Base-by-base conservation (phyloP, 2,888 invertebrate genomes). In the Caenorhabditis sp. region DNA sequence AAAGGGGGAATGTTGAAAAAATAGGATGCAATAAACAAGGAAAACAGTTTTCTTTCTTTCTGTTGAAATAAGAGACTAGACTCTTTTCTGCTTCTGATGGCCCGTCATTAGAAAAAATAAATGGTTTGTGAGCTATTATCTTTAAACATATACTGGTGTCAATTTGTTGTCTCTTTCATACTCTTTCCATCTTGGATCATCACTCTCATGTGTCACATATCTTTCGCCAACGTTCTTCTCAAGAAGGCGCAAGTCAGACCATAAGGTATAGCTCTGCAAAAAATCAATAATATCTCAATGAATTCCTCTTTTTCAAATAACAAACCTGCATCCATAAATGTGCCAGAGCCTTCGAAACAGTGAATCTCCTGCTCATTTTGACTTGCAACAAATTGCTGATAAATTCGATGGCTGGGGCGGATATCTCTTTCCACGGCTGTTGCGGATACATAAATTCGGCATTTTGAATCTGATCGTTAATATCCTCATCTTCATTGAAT, bases 401-500 rank as follows among this genome's bases (percentile, higher is more conserved):
- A 84, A 99, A 91, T 90, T 97, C 97, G 89, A 97, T 95, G 71
- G 97, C 97, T 95, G 91, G 60, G 26, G 79, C 79, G 14, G 70
- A 63, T 52, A 82, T 80, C 59, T 81, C 81, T 59, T 94, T 93
- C 97, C 97, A 99, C 0, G 97, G 97, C 89, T 93, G 92, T 25
- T 95, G 94, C 53, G 99, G 99, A 91, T 97, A 99, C 99, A 99
- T 99, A 89, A 99, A 99, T 66, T 96, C 96, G 38, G 97, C 97
- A 91, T 99, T 99, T 90, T 97, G 96, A 81, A 99, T 99, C 90
- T 99, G 99, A 89, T 97, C 97, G 89, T 95, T 94, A 87, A 99
- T 99, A 89, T 99, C 99, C 90, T 99, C 97, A 89, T 99, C 97
- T 90, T 99, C 99, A 90, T 99, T 99, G 90, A 99, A 99, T 38